phyloP scores from a whole-genome alignment of 1,140 invertebrate species.

The Globodera rostochiensis region DNA sequence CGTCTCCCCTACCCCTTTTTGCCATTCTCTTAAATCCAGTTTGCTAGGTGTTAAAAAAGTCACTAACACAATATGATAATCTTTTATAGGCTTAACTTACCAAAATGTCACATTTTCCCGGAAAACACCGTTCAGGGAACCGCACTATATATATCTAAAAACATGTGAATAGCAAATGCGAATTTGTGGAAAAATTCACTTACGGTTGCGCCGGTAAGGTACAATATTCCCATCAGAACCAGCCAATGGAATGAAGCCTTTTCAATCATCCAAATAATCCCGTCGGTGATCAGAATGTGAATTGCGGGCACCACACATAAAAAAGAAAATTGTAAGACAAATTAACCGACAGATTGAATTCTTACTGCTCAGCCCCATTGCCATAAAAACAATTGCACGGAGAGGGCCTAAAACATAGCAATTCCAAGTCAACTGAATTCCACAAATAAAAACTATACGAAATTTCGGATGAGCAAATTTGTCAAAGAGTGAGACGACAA shows the following conservation, averaged over 20 bases:
- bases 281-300: conserved; percentile 70
- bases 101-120: conserved; percentile 94
- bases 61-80: too few species aligned
- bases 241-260: conserved; percentile 90
- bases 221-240: conserved; percentile 88
- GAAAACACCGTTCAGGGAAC: conserved; percentile 94
- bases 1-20: too few species aligned
- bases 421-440: background rate
- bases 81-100: conserved; percentile 22
- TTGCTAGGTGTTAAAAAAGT: too few species aligned
- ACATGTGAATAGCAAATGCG: background rate
- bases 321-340: background rate
- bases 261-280: conserved; percentile 68
- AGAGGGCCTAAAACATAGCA: conserved; percentile 72
- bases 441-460: conserved; percentile 43
- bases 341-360: background rate
- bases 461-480: conserved; percentile 90
- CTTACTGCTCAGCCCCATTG: conserved; percentile 62
- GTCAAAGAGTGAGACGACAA: conserved; percentile 95
- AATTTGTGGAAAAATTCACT: conserved; percentile 71
- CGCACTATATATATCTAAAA: conserved; percentile 71
- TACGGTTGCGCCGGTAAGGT: conserved; percentile 89
- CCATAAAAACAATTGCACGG: conserved; percentile 72
- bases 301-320: conserved; percentile 67
- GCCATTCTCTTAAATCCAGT: too few species aligned